A percentile compares a stretch with the other conserved stretches of the same genome.
These are phyloP conservation scores for Poecilobothrus nobilitatus DNA, from an alignment of 2,888 invertebrate genomes.

Conservation along the genomic window DNA sequence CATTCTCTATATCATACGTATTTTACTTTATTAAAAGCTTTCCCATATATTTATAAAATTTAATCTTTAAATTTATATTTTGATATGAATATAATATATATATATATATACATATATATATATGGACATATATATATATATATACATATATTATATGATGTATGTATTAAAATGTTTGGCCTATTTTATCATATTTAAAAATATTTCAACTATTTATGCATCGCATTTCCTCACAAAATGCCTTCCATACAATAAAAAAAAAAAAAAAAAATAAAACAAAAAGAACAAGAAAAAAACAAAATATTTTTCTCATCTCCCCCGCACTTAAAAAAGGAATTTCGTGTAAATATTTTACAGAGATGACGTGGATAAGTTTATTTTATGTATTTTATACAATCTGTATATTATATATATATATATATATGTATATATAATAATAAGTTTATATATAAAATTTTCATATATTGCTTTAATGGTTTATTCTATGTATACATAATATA, in stretches of 20 bases:
- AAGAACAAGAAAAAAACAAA: too few species aligned
- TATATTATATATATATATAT: not conserved
- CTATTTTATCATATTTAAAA: slow-evolving; percentile 4
- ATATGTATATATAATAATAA: not conserved
- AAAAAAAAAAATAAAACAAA: too few species aligned
- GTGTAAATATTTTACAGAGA: not conserved
- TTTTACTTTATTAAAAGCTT: not conserved
- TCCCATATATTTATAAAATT: not conserved
- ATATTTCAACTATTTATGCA: slow-evolving; percentile 6
- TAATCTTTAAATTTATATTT: not conserved
- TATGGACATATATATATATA: not conserved
- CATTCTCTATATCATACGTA: not conserved
- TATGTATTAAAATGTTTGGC: not conserved
- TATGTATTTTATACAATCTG: not conserved
- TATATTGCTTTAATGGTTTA: not conserved
- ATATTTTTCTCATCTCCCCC: too few species aligned
- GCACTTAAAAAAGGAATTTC: not conserved
- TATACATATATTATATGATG: not conserved
- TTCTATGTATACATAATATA: not conserved
- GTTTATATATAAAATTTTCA: too few species aligned
- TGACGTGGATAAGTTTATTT: not conserved
- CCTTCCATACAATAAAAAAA: too few species aligned
- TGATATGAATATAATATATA: not conserved
- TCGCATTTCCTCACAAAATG: not conserved
- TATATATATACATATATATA: not conserved